phyloP scores from a whole-genome alignment of 2,113 vertebrate species.

The Chionomys nivalis region DNA sequence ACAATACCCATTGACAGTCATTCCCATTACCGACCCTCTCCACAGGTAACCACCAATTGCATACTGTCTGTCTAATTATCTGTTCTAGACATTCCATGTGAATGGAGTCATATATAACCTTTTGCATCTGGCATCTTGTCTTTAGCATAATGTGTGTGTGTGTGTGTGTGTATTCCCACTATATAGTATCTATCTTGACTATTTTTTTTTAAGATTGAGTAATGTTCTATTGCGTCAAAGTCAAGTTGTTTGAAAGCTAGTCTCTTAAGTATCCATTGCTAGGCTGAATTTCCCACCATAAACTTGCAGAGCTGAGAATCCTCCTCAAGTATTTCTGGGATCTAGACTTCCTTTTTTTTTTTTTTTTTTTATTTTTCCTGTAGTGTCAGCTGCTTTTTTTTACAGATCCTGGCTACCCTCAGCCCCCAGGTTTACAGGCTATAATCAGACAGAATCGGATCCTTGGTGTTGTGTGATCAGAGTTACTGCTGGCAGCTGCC shows the following conservation, averaged over 20 bases:
- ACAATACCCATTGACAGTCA: neutral
- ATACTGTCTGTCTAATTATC: neutral
- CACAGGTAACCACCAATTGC: neutral
- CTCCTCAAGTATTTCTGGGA: neutral
- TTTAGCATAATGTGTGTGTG: neutral
- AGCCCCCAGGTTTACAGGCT: constrained; percentile 35
- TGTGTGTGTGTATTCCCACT: neutral
- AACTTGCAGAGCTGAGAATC: neutral
- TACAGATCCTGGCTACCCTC: neutral
- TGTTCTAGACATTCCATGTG: neutral
- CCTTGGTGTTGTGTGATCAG: constrained; percentile 51
- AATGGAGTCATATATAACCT: neutral
- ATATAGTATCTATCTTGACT: neutral
- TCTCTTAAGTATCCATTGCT: neutral
- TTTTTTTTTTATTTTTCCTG: neutral
- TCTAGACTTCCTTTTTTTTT: neutral
- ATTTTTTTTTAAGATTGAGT: neutral
- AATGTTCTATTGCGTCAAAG: constrained; percentile 9
- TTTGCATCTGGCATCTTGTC: neutral
- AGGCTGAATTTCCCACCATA: neutral
- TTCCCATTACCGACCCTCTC: too few species aligned
- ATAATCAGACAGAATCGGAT: neutral
- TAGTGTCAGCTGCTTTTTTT: neutral
- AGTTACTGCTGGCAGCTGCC: neutral
- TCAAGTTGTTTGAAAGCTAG: neutral